Conservation (phyloP, 2,113 vertebrate species). For the Balaeniceps rex region DNA sequence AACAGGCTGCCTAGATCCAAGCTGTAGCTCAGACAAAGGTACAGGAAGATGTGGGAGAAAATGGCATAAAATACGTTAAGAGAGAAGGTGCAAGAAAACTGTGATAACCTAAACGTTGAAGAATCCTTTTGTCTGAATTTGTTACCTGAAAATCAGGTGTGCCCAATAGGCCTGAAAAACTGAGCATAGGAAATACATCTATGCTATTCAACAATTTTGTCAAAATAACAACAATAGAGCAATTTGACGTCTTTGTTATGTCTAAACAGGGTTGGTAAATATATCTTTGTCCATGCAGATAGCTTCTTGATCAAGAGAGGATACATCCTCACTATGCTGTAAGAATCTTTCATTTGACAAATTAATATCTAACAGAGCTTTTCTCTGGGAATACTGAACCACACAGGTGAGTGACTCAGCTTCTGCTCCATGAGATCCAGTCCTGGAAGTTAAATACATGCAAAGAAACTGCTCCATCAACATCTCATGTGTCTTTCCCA, state of each 20-base stretch:
- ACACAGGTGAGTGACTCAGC: not conserved
- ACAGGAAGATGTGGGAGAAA: not conserved
- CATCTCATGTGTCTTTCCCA: not conserved
- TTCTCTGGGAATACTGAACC: not conserved
- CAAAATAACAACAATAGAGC: not conserved
- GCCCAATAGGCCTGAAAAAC: not conserved
- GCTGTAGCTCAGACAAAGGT: not conserved
- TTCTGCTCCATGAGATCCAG: not conserved
- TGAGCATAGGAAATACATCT: not conserved
- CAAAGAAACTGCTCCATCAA: not conserved
- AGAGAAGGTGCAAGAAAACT: not conserved
- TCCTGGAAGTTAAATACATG: not conserved
- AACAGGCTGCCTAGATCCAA: not conserved
- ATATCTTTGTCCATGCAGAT: not conserved
- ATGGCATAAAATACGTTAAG: not conserved
- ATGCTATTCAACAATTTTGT: not conserved
- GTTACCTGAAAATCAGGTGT: not conserved
- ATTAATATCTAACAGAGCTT: not conserved
- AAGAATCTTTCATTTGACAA: not conserved
- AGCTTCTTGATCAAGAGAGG: not conserved
- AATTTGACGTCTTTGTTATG: not conserved
- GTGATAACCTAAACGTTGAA: rapidly evolving
- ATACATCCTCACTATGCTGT: not conserved
- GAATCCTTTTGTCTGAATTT: not conserved
- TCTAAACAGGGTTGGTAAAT: rapidly evolving